phyloP scores from a whole-genome alignment of 2,113 vertebrate genomes.

The Vanacampus margaritifer region DNA sequence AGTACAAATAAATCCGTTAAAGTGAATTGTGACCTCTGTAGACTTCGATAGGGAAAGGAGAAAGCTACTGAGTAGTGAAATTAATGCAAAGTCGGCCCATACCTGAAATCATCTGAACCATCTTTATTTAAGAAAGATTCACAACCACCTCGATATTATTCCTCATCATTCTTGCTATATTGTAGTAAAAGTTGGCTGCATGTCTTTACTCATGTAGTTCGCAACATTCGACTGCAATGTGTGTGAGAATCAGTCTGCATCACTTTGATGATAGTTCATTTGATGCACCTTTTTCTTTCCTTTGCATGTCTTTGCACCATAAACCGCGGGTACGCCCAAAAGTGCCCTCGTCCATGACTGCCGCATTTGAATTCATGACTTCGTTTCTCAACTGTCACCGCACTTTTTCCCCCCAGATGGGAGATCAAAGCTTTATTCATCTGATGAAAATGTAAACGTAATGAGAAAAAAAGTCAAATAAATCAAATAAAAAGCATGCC shows the following conservation, averaged over 20 bases:
- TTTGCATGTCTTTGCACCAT: conserved; percentile 17
- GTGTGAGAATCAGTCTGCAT: conserved; percentile 29
- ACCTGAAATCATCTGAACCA: conserved; percentile 34
- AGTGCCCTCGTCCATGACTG: conserved; percentile 24
- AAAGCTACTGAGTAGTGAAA: conserved; percentile 10
- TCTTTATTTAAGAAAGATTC: conserved; percentile 12
- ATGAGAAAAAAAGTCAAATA: background rate
- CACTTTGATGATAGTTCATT: conserved; percentile 52
- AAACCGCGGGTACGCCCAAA: conserved; percentile 31
- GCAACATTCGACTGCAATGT: conserved; percentile 25
- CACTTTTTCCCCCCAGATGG: conserved; percentile 10
- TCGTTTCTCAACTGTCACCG: conserved; percentile 7
- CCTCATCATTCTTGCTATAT: conserved; percentile 8
- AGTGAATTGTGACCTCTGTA: conserved; percentile 23
- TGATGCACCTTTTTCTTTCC: conserved; percentile 34
- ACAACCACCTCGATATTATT: conserved; percentile 22
- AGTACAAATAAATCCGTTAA: conserved; percentile 40
- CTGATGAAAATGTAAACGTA: background rate
- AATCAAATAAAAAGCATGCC: background rate
- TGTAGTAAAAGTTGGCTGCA: conserved; percentile 12
- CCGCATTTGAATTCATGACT: conserved; percentile 18
- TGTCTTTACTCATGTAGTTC: conserved; percentile 20
- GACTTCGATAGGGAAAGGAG: background rate
- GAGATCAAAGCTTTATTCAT: background rate
- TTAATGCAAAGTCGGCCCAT: conserved; percentile 26